Conservation (phyloP, 2,888 invertebrate genomes). For the Leucophora obtusa region DNA sequence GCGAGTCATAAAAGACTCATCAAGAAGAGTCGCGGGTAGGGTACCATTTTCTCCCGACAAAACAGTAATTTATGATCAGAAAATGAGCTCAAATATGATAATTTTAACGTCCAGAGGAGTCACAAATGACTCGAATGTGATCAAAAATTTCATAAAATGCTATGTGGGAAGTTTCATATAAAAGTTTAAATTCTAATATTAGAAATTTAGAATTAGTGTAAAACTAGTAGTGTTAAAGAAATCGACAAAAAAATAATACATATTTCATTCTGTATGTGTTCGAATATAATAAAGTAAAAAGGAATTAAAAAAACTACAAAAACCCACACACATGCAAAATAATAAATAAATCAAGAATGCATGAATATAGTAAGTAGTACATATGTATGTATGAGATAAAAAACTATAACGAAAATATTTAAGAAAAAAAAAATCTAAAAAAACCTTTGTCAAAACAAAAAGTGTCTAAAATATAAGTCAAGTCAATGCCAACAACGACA, state of each 20-base stretch:
- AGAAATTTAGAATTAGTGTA: background rate
- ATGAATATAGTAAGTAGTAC: too few relatives aligned
- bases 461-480: constrained; percentile 42
- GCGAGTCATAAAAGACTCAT: too few relatives aligned
- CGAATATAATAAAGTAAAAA: background rate
- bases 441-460: constrained; percentile 53
- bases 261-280: background rate
- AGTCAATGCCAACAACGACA: constrained; percentile 46
- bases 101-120: too few relatives aligned
- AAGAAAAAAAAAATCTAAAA: constrained; percentile 5
- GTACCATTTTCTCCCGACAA: too few relatives aligned
- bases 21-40: too few relatives aligned
- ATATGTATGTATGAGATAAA: background rate
- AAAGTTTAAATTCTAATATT: too few relatives aligned
- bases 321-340: constrained; percentile 13
- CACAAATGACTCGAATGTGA: too few relatives aligned
- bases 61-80: too few relatives aligned
- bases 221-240: background rate
- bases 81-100: too few relatives aligned
- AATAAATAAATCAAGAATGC: constrained; percentile 53
- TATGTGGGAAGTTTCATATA: too few relatives aligned
- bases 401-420: background rate
- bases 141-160: too few relatives aligned
- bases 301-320: background rate
- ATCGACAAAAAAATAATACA: background rate